Conservation (phyloP, 2,888 invertebrate species). For the Saturnia pavonia region DNA sequence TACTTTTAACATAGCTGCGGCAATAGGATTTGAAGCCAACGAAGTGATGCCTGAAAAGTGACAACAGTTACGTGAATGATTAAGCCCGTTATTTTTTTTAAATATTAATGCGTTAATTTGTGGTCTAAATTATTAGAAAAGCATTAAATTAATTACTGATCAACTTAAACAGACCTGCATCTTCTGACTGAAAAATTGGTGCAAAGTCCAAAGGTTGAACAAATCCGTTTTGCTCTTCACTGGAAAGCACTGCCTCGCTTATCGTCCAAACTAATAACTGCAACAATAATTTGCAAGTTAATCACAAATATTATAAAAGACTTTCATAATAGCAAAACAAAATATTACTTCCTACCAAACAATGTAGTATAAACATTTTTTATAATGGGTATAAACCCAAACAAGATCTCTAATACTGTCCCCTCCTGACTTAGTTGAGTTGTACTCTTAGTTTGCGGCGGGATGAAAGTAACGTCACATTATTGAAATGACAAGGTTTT, state of each 20-base stretch:
- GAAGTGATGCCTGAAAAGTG: slow-evolving; percentile 71
- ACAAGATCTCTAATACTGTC: slow-evolving; percentile 44
- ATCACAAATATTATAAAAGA: slow-evolving; percentile 20
- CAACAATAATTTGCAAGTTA: slow-evolving; percentile 42
- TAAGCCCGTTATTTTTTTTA: slow-evolving; percentile 1
- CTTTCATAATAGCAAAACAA: slow-evolving; percentile 18
- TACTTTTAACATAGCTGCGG: slow-evolving; percentile 68
- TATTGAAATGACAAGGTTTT: slow-evolving; percentile 79
- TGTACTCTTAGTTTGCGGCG: slow-evolving; percentile 71
- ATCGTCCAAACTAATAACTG: slow-evolving; percentile 72
- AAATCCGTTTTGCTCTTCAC: slow-evolving; percentile 68
- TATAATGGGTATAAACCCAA: slow-evolving; percentile 71
- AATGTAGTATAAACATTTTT: slow-evolving; percentile 65
- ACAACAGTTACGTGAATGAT: slow-evolving; percentile 22
- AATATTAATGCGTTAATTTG: slow-evolving; percentile 38
- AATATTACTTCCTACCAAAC: slow-evolving; percentile 60
- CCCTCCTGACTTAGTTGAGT: slow-evolving; percentile 56
- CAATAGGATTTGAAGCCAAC: slow-evolving; percentile 71
- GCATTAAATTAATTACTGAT: background rate
- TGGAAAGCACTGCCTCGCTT: slow-evolving; percentile 62
- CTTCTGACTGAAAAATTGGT: slow-evolving; percentile 73
- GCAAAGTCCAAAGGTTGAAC: slow-evolving; percentile 81
- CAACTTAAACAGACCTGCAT: slow-evolving; percentile 54
- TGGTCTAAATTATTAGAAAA: slow-evolving; percentile 8
- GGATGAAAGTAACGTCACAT: slow-evolving; percentile 79